Base-by-base conservation (phyloP, 2,113 vertebrate genomes). In the Machaerirhynchus nigripectus region DNA sequence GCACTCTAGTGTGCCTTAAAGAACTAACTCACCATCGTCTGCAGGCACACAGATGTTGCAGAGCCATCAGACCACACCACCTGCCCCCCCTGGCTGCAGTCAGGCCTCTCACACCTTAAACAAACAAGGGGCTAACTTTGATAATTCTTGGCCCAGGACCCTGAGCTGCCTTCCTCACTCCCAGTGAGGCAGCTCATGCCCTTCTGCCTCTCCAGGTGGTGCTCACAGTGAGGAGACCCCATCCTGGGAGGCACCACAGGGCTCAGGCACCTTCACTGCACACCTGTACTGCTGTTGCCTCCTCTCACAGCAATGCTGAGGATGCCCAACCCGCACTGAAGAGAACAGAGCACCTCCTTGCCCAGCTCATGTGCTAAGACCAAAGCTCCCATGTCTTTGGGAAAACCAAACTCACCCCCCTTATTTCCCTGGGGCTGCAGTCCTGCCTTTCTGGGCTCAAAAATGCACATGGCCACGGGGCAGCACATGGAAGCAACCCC, bases 241-340 rank as follows among this genome's bases (percentile, higher is more conserved):
- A 35, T 16, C 49, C 42, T 1, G 1, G 74, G 42, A 19, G 24
- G 20, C 24, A 35, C 16, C 53, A 30, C 0, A 0, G 26, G 21
- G 55, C 40, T 85, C 74, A 63, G 31, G 74, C 53, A 33, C 8
- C 47, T 63, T 47, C 50, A 7, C n/a, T 42, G 30, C 42, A n/a
- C 1, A 1, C 13, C 35, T 42, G 9, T 1, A 35, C 21, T 60
- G 44, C 59, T 16, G 10, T 74, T 52, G 69, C 46, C 23, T 85
- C 56, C 46, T 70, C 18, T 65, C 0, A 0, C 4, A 4, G 50
- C 0, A 2, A 53, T 37, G 40, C 30, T 2, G 1, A 85, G 70
- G 35, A 17, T 6, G 7, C 39, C 35, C 24, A 40, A 2, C 1
- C 0, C 1, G 27, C 44, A 20, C 33, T 2, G 1, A 28, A 28